Percentiles rank a stretch among this genome's conserved stretches.
Conservation (phyloP, 2,888 invertebrate genomes). For the Drosophila merina region DNA sequence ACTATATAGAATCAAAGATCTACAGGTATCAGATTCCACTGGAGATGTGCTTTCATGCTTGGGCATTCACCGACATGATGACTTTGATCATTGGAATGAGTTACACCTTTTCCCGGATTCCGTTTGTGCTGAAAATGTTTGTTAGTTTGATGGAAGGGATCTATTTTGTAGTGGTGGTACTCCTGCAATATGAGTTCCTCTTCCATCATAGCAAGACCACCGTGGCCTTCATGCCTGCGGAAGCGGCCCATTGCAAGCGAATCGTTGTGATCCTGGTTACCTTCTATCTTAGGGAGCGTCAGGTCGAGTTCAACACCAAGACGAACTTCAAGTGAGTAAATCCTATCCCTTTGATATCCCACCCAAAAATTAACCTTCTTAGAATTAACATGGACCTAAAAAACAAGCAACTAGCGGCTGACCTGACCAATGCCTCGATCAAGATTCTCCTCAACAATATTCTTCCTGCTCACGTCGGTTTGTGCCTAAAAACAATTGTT, state of each 20-base stretch:
- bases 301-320: conserved; percentile 94
- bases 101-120: conserved; percentile 93
- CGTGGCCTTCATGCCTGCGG: conserved; percentile 88
- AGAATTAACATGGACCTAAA: conserved; percentile 85
- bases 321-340: conserved; percentile 89
- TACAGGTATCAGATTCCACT: conserved; percentile 6
- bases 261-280: conserved; percentile 89
- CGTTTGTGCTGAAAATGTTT: conserved; percentile 90
- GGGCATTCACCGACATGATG: conserved; percentile 56
- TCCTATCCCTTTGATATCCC: not conserved
- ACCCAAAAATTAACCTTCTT: not conserved
- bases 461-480: conserved; percentile 95
- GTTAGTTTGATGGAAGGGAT: conserved; percentile 85
- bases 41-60: conserved; percentile 75
- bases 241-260: conserved; percentile 89
- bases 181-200: conserved; percentile 85
- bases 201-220: conserved; percentile 87
- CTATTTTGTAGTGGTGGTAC: conserved; percentile 88
- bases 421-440: conserved; percentile 93
- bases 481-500: conserved; percentile 60
- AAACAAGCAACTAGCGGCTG: conserved; percentile 93
- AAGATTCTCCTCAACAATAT: conserved; percentile 95
- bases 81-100: conserved; percentile 86
- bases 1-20: conserved; percentile 46
- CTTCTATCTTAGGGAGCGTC: conserved; percentile 93